Evolutionary conservation across 1,140 invertebrate species (phyloP).

Genomic region (Spodoptera frugiperda): DNA sequence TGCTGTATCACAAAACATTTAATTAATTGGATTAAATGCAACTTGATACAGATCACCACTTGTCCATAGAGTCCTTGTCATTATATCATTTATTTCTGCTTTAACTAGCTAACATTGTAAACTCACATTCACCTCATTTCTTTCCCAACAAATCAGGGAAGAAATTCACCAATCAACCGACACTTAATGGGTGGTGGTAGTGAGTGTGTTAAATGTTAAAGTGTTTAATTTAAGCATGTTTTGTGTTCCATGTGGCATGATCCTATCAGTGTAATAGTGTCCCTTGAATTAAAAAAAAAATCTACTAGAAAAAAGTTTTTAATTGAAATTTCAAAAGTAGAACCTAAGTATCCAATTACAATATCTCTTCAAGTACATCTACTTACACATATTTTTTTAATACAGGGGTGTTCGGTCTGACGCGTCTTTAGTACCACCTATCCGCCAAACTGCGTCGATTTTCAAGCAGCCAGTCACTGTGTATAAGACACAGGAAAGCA

Average conservation of each 20-base stretch:
- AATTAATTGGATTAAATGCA: too few species aligned
- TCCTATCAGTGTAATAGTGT: too few species aligned
- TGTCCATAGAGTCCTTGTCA: too few species aligned
- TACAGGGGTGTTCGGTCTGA: conserved; percentile 93
- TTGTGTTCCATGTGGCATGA: conserved; percentile 10
- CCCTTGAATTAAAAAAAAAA: too few species aligned
- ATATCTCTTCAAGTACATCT: not conserved
- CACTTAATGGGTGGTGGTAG: conserved; percentile 9
- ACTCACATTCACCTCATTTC: not conserved
- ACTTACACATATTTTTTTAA: conserved; percentile 25
- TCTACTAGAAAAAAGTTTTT: too few species aligned
- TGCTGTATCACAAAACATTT: too few species aligned
- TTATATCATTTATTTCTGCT: too few species aligned
- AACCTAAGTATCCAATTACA: too few species aligned
- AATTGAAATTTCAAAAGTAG: too few species aligned
- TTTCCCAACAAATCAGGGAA: not conserved
- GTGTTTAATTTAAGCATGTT: conserved; percentile 11
- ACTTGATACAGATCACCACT: too few species aligned
- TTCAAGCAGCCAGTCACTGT: conserved; percentile 99
- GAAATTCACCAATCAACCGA: not conserved
- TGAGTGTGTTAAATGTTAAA: not conserved
- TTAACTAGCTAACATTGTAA: too few species aligned
- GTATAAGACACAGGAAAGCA: conserved; percentile 95
- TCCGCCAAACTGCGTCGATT: conserved; percentile 98
- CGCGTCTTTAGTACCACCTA: conserved; percentile 96